These are phyloP conservation scores for Zoanthus sociatus DNA, from an alignment of 92 coral and sea anemone species.

Conservation along the genomic window DNA sequence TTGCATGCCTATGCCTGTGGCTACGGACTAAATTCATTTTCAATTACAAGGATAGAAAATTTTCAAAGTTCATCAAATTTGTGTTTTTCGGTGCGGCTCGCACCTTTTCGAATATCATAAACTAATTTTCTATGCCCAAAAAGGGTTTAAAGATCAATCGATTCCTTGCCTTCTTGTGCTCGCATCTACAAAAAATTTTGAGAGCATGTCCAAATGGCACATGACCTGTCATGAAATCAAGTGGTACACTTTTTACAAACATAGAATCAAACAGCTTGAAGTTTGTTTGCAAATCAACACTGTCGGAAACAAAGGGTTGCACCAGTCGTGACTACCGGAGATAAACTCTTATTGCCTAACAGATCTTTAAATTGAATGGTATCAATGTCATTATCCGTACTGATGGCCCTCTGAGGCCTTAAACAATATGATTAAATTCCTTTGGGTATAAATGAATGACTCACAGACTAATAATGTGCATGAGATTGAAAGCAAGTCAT, in stretches of 20 bases:
- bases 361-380: background rate
- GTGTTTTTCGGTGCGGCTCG: too few relatives aligned
- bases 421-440: background rate
- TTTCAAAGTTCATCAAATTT: too few relatives aligned
- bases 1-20: too few relatives aligned
- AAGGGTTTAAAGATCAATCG: too few relatives aligned
- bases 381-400: background rate
- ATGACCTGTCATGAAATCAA: constrained; percentile 9
- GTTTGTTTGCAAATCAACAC: constrained; percentile 38
- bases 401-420: background rate
- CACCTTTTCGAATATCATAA: too few relatives aligned
- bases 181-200: background rate
- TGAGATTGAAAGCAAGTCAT: background rate
- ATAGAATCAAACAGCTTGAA: constrained; percentile 12
- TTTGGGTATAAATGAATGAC: background rate
- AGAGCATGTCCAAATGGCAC: constrained; percentile 10
- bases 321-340: constrained; percentile 5
- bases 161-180: background rate
- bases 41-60: too few relatives aligned
- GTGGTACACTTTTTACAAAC: background rate
- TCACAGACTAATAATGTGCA: background rate
- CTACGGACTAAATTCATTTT: too few relatives aligned
- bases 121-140: too few relatives aligned
- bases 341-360: background rate
- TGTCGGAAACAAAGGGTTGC: background rate